A percentile compares a stretch with the other conserved stretches of the same genome.
These are phyloP conservation scores for Globia sparganii DNA, from an alignment of 2,888 invertebrate genomes.

Conservation along the genomic window DNA sequence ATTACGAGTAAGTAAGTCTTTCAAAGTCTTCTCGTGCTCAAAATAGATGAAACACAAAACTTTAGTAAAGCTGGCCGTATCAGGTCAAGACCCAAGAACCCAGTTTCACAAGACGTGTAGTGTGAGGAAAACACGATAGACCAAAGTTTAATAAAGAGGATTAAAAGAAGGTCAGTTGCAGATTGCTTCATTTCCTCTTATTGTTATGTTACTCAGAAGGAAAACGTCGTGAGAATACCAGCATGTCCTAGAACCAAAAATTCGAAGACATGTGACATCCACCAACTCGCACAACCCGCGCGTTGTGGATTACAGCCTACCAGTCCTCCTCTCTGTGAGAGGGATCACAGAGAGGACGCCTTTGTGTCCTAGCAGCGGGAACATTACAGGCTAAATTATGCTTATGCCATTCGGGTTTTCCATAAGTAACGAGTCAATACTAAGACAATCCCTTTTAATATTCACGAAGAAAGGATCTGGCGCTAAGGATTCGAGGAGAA, in stretches of 20 bases:
- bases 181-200: slow-evolving; percentile 12
- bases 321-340: neutral
- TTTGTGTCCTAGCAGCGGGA: neutral
- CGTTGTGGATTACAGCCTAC: neutral
- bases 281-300: neutral
- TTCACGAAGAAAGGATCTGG: slow-evolving; percentile 50
- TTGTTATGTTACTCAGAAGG: slow-evolving; percentile 18
- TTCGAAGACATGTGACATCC: neutral
- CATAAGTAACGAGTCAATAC: slow-evolving; percentile 37
- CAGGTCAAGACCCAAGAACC: slow-evolving; percentile 12
- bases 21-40: neutral
- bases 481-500: slow-evolving; percentile 49
- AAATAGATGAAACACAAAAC: slow-evolving; percentile 24
- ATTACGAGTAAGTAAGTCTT: neutral
- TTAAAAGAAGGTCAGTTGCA: slow-evolving; percentile 3
- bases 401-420: slow-evolving; percentile 18
- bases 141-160: slow-evolving; percentile 11
- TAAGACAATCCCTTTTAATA: slow-evolving; percentile 53
- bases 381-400: neutral
- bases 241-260: neutral
- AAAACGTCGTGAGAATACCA: neutral
- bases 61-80: slow-evolving; percentile 14
- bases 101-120: slow-evolving; percentile 8
- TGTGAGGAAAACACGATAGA: slow-evolving; percentile 3
- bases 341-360: neutral